Conservation (phyloP, 2,113 vertebrate species). For the Protobothrops mucrosquamatus region DNA sequence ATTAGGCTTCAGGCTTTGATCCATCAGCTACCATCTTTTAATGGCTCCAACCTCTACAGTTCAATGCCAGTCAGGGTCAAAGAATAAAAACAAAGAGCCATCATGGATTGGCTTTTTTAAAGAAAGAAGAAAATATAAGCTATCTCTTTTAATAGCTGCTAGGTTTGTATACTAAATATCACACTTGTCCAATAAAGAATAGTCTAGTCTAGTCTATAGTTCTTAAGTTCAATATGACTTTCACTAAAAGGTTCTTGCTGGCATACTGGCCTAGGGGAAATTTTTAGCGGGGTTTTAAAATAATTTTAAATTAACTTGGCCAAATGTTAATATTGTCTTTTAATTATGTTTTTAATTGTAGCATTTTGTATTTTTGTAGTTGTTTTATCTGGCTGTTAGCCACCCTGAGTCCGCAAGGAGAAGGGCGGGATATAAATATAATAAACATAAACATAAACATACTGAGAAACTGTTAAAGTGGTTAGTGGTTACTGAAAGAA, state of each 20-base stretch:
- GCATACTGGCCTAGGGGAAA: too few species aligned
- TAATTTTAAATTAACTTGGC: too few species aligned
- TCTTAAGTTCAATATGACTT: not conserved
- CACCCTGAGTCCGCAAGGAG: too few species aligned
- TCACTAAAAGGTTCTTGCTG: not conserved
- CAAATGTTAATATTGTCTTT: too few species aligned
- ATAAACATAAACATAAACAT: too few species aligned
- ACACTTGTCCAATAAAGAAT: not conserved
- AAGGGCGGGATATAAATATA: too few species aligned
- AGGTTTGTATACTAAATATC: not conserved
- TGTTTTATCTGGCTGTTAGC: too few species aligned
- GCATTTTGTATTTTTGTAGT: too few species aligned
- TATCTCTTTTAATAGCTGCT: not conserved
- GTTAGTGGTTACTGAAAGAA: not conserved
- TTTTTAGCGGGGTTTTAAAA: too few species aligned
- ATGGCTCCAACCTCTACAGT: not conserved
- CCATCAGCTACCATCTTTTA: not conserved
- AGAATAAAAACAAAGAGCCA: not conserved
- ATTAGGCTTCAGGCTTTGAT: constrained; percentile 8
- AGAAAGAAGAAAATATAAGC: not conserved
- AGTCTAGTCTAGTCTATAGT: not conserved
- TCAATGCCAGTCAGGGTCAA: not conserved
- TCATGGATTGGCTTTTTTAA: not conserved
- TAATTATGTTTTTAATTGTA: too few species aligned
- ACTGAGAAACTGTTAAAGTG: not conserved